Base-by-base conservation (phyloP, 1,140 invertebrate species). In the Drosophila nebulosa region DNA sequence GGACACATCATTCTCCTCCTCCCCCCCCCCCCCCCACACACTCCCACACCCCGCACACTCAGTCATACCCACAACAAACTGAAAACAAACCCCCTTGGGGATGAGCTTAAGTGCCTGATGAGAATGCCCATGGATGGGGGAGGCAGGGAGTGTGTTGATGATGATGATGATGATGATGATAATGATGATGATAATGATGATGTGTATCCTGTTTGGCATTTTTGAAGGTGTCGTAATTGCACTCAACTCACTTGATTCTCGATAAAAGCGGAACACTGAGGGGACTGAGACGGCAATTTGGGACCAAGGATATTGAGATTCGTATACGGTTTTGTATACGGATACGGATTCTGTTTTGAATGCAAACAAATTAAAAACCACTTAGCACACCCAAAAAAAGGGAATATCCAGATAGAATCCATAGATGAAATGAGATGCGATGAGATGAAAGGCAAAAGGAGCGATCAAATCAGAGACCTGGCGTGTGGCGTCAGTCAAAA, bases 291-390 rank as follows among this genome's bases (percentile, higher is more conserved):
- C n/a, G n/a, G n/a, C n/a, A n/a, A n/a, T n/a, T n/a, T n/a, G 21
- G 12, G 21, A 10, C 30, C 10, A 9, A 7, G 30, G 9, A 4
- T 16, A 21, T 35, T 36, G 2, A 12, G 53, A 63, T 74, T 50
- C 36, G n/a, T 32, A 56, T 56, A 39, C 69, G 21, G 70, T 66
- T 74, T 74, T 27, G 4, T 30, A n/a, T n/a, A n/a, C n/a, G n/a
- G n/a, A n/a, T n/a, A n/a, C n/a, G n/a, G n/a, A n/a, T n/a, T n/a
- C n/a, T 30, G 7, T 10, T 66, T 62, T 18, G 70, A 68, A 74
- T 79, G 67, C 83, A 86, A 85, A 85, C 81, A 85, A 85, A 85
- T 86, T 86, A 86, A 86, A 86, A 86, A 86, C 83, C 81, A 86
- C 81, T 86, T 86, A 55, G 16, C 39, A 46, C 39, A 46, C 6